These are phyloP conservation scores for Cyclargus thomasi DNA, from an alignment of 1,140 invertebrate species.

Conservation along the genomic window DNA sequence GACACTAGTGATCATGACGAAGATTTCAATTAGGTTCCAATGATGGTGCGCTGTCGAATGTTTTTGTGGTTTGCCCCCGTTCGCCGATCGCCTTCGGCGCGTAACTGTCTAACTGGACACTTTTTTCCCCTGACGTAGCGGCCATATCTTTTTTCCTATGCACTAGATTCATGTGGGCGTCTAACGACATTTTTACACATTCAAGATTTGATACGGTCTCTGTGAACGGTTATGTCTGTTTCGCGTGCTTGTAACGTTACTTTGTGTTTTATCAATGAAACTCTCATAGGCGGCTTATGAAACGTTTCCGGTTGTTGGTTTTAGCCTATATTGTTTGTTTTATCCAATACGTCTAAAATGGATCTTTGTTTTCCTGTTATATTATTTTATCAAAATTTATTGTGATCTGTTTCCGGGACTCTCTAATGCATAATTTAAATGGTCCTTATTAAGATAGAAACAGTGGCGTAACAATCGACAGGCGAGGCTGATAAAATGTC, in stretches of 20 bases:
- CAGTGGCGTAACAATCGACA: too few relatives aligned
- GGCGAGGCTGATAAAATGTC: too few relatives aligned
- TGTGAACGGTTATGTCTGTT: conserved; percentile 11
- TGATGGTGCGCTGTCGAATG: conserved; percentile 29
- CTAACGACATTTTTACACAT: conserved; percentile 42
- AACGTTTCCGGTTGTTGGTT: not conserved
- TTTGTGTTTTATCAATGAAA: conserved; percentile 1
- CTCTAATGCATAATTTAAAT: too few relatives aligned
- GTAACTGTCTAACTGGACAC: conserved; percentile 67
- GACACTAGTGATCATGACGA: not conserved
- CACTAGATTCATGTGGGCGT: conserved; percentile 34
- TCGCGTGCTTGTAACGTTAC: conserved; percentile 1
- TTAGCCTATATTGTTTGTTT: too few relatives aligned
- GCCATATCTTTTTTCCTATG: conserved; percentile 39
- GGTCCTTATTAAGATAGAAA: too few relatives aligned
- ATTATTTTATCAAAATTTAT: too few relatives aligned
- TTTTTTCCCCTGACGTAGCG: conserved; percentile 45
- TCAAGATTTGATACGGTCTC: conserved; percentile 39
- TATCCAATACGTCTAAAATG: too few relatives aligned
- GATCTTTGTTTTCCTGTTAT: too few relatives aligned
- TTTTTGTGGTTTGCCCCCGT: conserved; percentile 55
- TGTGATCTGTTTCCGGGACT: too few relatives aligned
- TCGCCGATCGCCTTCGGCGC: conserved; percentile 57
- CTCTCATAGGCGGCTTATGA: not conserved
- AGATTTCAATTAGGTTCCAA: conserved; percentile 8